Evolutionary conservation across 2,113 vertebrate genomes (phyloP), one percentile per base, ranked within the genome.

Genomic region (Podarcis cretensis): DNA sequence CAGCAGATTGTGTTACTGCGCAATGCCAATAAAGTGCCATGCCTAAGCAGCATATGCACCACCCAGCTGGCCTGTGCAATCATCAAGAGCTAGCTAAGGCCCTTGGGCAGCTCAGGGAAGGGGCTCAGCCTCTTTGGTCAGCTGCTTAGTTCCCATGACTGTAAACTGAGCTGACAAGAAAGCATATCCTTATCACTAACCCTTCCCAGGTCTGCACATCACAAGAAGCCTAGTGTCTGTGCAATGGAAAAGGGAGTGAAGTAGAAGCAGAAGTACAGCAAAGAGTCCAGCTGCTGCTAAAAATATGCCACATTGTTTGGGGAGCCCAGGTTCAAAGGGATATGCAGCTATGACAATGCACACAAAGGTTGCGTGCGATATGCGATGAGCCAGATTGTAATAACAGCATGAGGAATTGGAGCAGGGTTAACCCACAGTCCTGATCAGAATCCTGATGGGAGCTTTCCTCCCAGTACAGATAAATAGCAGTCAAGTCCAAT

Each of bases 51-150:
- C 63, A 86, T n/a, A 7, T 57, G 84, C 57, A 21, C 25, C 23
- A n/a, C 48, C 40, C 89, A 90, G 84, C 89, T 90, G 89, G 40
- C 79, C 43, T 6, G 20, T 74, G 82, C 79, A 69, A 66, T 71
- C 89, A 81, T 59, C 69, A 35, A 40, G 43, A 80, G 68, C 83
- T 73, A 84, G 6, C 32, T 10, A 81, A 76, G 83, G 63, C 69
- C 69, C 16, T 43, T 35, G 25, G 59, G 68, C 59, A 37, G 59
- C 10, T 63, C 14, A 77, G 0, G 0, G 43, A 27, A 75, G 87
- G 21, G 0, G 1, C 32, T 86, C 35, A 5, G 4, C 30, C 79
- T 87, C 65, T 87, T 63, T 65, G 75, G 1, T 65, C 78, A 76
- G 83, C 89, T 89, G 89, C 48, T 74, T 43, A 75, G 43, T 43